Evolutionary conservation across 2,113 vertebrate species (phyloP), one percentile per base, ranked within the genome.

Genomic region (Psittacula cyanocephala): DNA sequence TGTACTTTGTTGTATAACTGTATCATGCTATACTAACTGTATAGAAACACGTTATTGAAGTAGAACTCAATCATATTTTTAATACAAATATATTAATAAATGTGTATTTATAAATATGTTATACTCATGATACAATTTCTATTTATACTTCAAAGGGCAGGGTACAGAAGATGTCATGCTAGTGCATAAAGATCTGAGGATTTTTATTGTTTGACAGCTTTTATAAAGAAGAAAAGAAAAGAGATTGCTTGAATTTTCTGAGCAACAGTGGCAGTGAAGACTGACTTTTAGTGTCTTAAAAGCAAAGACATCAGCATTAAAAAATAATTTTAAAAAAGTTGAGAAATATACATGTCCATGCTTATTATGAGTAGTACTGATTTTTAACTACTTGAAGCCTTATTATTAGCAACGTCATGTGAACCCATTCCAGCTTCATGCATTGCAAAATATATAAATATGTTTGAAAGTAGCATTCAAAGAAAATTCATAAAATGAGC

Each of bases 231-330:
- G 31, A 85, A 60, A 47, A 12, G 12, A 25, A 79, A 69, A 81
- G 74, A 77, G 3, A 82, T 70, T 74, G 77, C 20, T 93, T 59
- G 70, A n/a, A 75, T 72, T 92, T 94, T 88, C 55, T 90, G 69
- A 92, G 46, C 33, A 65, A 18, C 22, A 59, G 11, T 23, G 6
- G 55, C n/a, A 96, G 87, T 47, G 7, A 97, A 92, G 22, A 37
- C 3, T 65, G 88, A 74, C 31, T 74, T 63, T 12, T 23, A 78
- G 18, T 55, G 25, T 29, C 23, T 65, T 15, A 23, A 37, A 80
- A 74, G 80, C 72, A 64, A 43, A 79, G 14, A 5, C 3, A 69
- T 9, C 20, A 55, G 9, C 31, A 59, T 57, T 14, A 60, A 81
- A 64, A 55, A 13, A 6, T 13, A 1, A 1, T 5, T 39, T 57